Percentiles rank a stretch among this genome's conserved stretches.
These are phyloP conservation scores for Calcarius ornatus DNA, from an alignment of 2,113 vertebrate species.

Conservation along the genomic window DNA sequence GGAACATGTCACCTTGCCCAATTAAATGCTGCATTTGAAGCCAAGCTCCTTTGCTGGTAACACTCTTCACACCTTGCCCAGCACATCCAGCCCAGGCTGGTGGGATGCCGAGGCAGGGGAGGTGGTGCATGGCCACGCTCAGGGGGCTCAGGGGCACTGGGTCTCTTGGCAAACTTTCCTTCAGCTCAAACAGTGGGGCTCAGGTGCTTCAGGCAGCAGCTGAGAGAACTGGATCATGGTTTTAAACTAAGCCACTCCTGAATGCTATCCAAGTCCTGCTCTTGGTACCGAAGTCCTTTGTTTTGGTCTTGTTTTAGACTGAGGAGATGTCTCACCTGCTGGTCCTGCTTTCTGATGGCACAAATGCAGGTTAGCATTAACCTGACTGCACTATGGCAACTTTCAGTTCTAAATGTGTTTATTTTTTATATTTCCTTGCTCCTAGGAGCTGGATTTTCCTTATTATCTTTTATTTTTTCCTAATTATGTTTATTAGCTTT, in stretches of 20 bases:
- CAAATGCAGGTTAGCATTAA: neutral
- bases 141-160: fast-evolving
- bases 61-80: fast-evolving
- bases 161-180: neutral
- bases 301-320: neutral
- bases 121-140: neutral
- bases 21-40: neutral
- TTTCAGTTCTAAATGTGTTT: neutral
- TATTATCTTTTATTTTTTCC: neutral
- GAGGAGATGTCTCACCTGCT: neutral
- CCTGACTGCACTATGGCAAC: neutral
- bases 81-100: neutral
- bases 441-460: neutral
- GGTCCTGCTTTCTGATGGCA: neutral
- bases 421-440: neutral
- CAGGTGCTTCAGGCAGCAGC: neutral
- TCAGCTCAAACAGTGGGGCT: neutral
- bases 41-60: neutral
- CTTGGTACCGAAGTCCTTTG: neutral
- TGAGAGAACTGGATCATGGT: neutral
- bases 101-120: fast-evolving
- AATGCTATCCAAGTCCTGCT: neutral
- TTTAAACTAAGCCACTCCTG: neutral
- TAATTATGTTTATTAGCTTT: neutral
- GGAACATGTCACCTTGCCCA: neutral